Conservation (phyloP, 1,140 invertebrate genomes). For the Drosophila pachea region DNA sequence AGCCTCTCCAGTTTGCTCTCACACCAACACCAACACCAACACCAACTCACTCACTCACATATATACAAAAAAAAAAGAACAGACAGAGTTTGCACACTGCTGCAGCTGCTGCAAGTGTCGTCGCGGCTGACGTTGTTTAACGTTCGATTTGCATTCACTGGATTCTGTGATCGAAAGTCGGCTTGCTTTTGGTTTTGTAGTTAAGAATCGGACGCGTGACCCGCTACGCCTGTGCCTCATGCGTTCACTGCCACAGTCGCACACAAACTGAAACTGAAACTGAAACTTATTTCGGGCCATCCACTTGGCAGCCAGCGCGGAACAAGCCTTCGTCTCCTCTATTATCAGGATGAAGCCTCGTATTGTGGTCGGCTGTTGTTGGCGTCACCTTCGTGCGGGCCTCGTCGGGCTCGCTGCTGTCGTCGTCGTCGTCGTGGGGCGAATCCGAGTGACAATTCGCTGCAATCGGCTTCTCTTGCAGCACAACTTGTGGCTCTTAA, state of each 20-base stretch:
- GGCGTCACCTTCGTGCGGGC: conserved; percentile 1
- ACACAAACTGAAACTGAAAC: conserved; percentile 73
- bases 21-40: conserved; percentile 3
- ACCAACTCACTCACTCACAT: background rate
- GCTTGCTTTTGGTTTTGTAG: conserved; percentile 6
- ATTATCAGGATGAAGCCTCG: conserved; percentile 44
- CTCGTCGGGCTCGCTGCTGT: background rate
- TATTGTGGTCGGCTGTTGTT: conserved; percentile 13
- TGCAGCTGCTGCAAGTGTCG: conserved; percentile 21
- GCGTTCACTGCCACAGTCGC: conserved; percentile 67
- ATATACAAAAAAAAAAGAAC: background rate
- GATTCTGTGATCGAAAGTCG: conserved; percentile 21
- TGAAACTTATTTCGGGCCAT: conserved; percentile 59
- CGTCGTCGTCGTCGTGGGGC: conserved; percentile 8
- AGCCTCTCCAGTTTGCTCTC: conserved; percentile 29
- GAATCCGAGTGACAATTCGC: conserved; percentile 31
- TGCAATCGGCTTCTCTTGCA: conserved; percentile 18
- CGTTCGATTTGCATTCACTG: conserved; percentile 45
- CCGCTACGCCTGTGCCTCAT: conserved; percentile 37
- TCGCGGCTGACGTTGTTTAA: conserved; percentile 44
- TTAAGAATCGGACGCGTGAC: conserved; percentile 12
- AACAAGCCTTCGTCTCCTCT: conserved; percentile 38
- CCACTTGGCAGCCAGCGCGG: conserved; percentile 39
- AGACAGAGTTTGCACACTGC: background rate
- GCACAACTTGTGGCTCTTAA: conserved; percentile 7